Evolutionary conservation across 2,797 vertebrate species (phyloP), one percentile per base, ranked within the genome.

Genomic region (Zenarchopterus dispar): DNA sequence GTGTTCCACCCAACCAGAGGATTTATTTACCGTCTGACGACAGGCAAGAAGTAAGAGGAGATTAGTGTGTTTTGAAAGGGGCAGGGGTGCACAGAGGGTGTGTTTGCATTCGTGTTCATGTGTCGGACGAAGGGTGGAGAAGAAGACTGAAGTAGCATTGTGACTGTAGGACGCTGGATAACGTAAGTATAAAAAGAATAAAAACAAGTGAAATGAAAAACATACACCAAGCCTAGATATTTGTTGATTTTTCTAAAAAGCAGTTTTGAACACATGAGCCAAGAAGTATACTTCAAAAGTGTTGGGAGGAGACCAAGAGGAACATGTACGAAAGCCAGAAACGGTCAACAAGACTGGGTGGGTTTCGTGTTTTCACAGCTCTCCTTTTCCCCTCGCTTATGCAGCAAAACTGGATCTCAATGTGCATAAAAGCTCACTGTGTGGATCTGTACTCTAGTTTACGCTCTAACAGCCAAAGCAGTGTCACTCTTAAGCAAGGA

Each of bases 11-110:
- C 55, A 56, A 83, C 85, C 82, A 64, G 89, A 81, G 82, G 76
- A 84, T 87, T 84, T 91, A 84, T 91, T 91, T 91, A 90, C 89
- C 82, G 79, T 77, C 36, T 74, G 68, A 56, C 1, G 6, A 78
- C 74, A 70, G 77, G 62, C 72, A 53, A 63, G 77, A 67, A 73
- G 75, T 74, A 67, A 77, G 66, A 80, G 53, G 71, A 77, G 78
- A 76, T 62, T 62, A 72, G 75, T 84, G 69, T 73, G 65, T 58
- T 64, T 28, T 43, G 42, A 65, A 56, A 68, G 60, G 71, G 49
- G 60, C 72, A 66, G 68, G 23, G 67, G 49, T 73, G 39, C 59
- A 69, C 47, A 17, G 49, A 39, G 56, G 66, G 56, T 62, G 51
- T 62, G 41, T 46, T 41, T 66, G 18, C 5, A n/a, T 15, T 6